Base-by-base conservation (phyloP, 2,113 vertebrate genomes). In the Dendrocopos noguchii region DNA sequence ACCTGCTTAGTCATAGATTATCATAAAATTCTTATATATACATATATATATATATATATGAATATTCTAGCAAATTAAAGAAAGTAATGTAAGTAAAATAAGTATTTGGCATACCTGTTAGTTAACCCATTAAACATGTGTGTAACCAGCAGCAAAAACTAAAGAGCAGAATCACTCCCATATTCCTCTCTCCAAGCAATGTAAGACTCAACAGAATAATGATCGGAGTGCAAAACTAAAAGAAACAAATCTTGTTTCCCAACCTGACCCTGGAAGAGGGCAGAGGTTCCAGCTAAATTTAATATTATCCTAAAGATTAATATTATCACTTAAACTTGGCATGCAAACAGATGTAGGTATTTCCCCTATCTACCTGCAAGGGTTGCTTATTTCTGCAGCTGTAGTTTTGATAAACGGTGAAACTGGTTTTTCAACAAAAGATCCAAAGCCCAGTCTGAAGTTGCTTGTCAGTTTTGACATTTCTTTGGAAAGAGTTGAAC, bases 391-490 rank as follows among this genome's bases (percentile, higher is more conserved):
- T 80, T 99, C 98, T 89, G 98, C 96, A 68, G 97, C 97, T 59
- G 98, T 98, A 89, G 98, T 98, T 97, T 98, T 99, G 95, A 99
- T 98, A 95, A 98, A 99, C 15, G 99, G 99, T 33, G 99, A 98
- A 80, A 99, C 97, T 12, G 99, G 99, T 97, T 99, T 99, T 97
- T 99, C 99, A 77, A 99, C 99, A 97, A 99, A 99, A 47, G 99
- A 99, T 34, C 99, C 99, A 31, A 99, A 99, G 39, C 99, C 99
- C 93, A 99, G 97, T 73, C 98, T 98, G 91, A 99, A 99, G 97
- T 99, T 99, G 97, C 99, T 99, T 7, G 99, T 99, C 94, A 99
- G 97, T 47, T 97, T 98, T 74, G 98, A 98, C 99, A 99, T 99
- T 96, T 99, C 98, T 96, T 98, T 98, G 56, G 99, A 99, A 63